phyloP scores from a whole-genome alignment of 2,797 vertebrate species.

The Sebastes variabilis region DNA sequence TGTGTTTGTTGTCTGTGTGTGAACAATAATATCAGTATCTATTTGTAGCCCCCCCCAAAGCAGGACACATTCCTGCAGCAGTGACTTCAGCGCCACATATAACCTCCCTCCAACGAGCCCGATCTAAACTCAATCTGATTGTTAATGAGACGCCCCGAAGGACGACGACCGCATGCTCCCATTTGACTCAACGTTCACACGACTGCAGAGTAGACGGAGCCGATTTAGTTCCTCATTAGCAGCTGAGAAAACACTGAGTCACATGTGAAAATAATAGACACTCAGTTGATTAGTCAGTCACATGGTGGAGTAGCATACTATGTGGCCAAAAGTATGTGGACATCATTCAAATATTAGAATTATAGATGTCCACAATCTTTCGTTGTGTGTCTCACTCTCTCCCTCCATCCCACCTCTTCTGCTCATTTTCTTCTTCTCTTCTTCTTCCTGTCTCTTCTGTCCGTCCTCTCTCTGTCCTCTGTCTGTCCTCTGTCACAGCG shows the following conservation, averaged over 20 bases:
- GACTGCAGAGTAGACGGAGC: neutral
- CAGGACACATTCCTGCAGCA: conserved; percentile 20
- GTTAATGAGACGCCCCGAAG: conserved; percentile 34
- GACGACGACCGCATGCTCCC: conserved; percentile 21
- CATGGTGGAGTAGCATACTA: neutral
- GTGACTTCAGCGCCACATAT: conserved; percentile 29
- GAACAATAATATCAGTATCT: neutral
- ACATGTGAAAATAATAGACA: neutral
- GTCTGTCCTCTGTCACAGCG: conserved; percentile 54
- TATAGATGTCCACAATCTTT: neutral
- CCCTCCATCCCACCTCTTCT: neutral
- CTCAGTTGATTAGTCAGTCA: neutral
- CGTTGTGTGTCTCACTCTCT: neutral
- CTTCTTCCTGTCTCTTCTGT: neutral
- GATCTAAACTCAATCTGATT: neutral
- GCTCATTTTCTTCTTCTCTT: neutral
- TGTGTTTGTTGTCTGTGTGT: neutral
- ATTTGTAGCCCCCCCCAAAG: neutral
- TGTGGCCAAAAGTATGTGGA: conserved; percentile 9
- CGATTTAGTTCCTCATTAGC: conserved; percentile 30
- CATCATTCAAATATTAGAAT: neutral
- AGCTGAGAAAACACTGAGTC: conserved; percentile 14
- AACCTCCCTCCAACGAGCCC: conserved; percentile 10
- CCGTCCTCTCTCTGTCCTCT: conserved; percentile 20
- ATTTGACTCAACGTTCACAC: conserved; percentile 15